Evolutionary conservation across 35 echinoderm and acorn worm species (phyloP).

Genomic region (Ophioderma brevispina): DNA sequence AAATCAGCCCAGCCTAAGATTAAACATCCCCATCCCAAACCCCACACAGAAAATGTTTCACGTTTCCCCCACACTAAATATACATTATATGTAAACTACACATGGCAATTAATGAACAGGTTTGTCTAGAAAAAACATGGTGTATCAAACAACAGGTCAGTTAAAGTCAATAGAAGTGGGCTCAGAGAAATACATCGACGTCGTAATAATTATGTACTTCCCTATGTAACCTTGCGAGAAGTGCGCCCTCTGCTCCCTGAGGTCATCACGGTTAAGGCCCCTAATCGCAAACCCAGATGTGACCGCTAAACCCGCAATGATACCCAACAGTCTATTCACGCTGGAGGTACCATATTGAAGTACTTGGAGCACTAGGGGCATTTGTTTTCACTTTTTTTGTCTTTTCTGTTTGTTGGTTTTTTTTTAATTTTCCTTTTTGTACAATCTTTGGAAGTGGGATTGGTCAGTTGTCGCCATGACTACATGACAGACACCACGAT

Average conservation of each 20-base stretch:
- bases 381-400: not conserved
- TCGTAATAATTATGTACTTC: not conserved
- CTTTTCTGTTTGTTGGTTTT: not conserved
- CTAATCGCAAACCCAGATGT: not conserved
- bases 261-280: constrained; percentile 8
- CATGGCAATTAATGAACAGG: not conserved
- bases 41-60: not conserved
- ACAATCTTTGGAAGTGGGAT: constrained; percentile 32
- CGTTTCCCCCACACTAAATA: not conserved
- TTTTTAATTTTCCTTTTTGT: not conserved
- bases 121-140: not conserved
- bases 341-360: not conserved
- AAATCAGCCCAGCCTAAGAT: no score
- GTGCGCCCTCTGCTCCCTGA: not conserved
- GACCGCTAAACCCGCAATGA: not conserved
- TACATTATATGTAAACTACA: not conserved
- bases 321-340: not conserved
- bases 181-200: not conserved
- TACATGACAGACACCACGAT: not conserved
- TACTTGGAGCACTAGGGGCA: constrained; percentile 4
- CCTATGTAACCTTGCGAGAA: not conserved
- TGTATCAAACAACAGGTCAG: not conserved
- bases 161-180: not conserved
- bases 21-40: not conserved
- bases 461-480: not conserved